phyloP scores from a whole-genome alignment of 2,113 vertebrate genomes.

The Falcunculus frontatus region DNA sequence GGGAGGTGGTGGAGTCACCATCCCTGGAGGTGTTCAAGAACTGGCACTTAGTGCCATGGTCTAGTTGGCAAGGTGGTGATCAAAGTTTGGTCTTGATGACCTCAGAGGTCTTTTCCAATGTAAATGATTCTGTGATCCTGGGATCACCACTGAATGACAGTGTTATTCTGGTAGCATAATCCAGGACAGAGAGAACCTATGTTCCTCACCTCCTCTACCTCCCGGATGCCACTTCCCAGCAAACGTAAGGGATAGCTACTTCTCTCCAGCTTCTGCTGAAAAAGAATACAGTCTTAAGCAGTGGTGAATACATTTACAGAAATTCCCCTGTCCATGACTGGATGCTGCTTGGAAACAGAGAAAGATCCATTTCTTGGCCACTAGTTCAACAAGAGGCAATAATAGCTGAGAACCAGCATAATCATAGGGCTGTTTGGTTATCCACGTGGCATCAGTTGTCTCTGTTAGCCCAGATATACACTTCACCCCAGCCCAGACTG shows the following conservation, averaged over 20 bases:
- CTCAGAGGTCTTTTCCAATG: not conserved
- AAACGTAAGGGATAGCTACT: not conserved
- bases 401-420: not conserved
- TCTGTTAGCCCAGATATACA: not conserved
- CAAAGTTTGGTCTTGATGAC: not conserved
- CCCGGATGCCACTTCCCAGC: fast-evolving
- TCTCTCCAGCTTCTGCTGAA: not conserved
- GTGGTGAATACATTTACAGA: not conserved
- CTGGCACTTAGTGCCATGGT: not conserved
- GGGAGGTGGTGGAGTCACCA: not conserved
- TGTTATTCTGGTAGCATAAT: not conserved
- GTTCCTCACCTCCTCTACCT: not conserved
- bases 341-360: not conserved
- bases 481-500: not conserved
- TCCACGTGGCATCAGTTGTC: not conserved
- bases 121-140: not conserved
- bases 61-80: not conserved
- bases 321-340: not conserved
- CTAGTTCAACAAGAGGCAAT: not conserved
- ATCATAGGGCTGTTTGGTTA: not conserved
- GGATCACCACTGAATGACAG: not conserved
- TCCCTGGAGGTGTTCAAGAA: not conserved
- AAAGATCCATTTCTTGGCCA: not conserved
- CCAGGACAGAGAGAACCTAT: not conserved
- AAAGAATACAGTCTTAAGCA: not conserved